phyloP scores from a whole-genome alignment of 2,888 invertebrate species.

The Sphaeridia pumilis region DNA sequence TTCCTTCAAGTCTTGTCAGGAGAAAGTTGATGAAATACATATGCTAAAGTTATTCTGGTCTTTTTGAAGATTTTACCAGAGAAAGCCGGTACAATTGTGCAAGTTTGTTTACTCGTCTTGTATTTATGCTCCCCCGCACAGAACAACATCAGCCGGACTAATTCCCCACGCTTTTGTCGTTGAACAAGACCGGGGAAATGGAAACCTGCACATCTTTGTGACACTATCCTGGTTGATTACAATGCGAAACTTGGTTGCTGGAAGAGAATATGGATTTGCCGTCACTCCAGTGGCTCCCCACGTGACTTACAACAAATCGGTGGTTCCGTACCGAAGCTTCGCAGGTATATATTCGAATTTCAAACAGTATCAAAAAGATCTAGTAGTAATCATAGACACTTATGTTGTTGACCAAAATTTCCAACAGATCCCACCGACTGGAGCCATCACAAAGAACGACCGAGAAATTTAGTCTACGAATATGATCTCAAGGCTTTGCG shows the following conservation, averaged over 20 bases:
- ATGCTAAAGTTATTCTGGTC: no score
- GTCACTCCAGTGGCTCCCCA: slow-evolving; percentile 7
- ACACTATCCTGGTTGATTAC: slow-evolving; percentile 1
- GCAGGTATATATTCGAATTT: background rate
- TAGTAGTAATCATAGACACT: no score
- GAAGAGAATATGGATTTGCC: background rate
- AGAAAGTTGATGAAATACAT: no score
- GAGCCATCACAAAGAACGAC: background rate
- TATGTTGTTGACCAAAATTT: no score
- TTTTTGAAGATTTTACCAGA: background rate
- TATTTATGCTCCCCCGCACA: no score
- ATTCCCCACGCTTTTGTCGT: slow-evolving; percentile 7
- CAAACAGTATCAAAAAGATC: background rate
- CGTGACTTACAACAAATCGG: background rate
- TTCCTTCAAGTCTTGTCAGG: no score
- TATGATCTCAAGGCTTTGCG: slow-evolving; percentile 1
- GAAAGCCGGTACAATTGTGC: no score
- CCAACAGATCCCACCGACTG: no score
- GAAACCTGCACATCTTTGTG: background rate
- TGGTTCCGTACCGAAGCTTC: background rate
- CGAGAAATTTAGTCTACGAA: background rate
- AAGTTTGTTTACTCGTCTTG: background rate
- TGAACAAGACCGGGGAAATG: slow-evolving; percentile 1
- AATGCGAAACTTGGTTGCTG: background rate
- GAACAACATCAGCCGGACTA: no score